phyloP scores from a whole-genome alignment of 1,140 invertebrate species.

The Panagrolaimus sp. region DNA sequence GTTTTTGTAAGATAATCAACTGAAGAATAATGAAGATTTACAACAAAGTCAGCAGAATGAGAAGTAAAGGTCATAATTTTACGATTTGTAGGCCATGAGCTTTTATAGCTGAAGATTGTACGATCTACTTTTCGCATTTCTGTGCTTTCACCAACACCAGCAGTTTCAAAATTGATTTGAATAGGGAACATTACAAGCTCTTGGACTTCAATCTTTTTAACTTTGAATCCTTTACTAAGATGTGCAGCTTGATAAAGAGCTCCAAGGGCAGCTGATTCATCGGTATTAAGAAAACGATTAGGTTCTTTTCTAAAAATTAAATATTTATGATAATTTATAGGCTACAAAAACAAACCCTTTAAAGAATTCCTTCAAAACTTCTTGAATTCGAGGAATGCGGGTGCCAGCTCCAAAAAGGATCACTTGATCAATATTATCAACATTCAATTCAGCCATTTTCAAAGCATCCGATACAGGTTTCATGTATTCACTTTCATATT shows the following conservation, averaged over 20 bases:
- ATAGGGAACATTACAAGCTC: constrained; percentile 90
- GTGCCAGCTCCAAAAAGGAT: constrained; percentile 90
- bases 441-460: constrained; percentile 70
- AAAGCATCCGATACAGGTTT: constrained; percentile 79
- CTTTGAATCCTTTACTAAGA: constrained; percentile 81
- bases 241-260: constrained; percentile 95
- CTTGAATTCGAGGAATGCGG: constrained; percentile 83
- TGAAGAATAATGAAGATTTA: constrained; percentile 80
- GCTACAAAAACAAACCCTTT: constrained; percentile 63
- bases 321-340: neutral
- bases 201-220: constrained; percentile 87
- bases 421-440: constrained; percentile 65
- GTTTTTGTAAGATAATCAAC: constrained; percentile 70
- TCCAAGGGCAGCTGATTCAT: constrained; percentile 91
- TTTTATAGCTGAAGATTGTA: constrained; percentile 78
- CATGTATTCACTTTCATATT: constrained; percentile 76
- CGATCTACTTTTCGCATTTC: constrained; percentile 60
- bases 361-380: constrained; percentile 70
- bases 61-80: constrained; percentile 98
- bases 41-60: constrained; percentile 79
- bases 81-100: constrained; percentile 70
- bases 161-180: constrained; percentile 78
- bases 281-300: constrained; percentile 90
- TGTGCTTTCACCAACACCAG: constrained; percentile 60
- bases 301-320: constrained; percentile 67